These are phyloP conservation scores for Mastacembelus armatus DNA, from an alignment of 2,797 vertebrate species.

Conservation along the genomic window DNA sequence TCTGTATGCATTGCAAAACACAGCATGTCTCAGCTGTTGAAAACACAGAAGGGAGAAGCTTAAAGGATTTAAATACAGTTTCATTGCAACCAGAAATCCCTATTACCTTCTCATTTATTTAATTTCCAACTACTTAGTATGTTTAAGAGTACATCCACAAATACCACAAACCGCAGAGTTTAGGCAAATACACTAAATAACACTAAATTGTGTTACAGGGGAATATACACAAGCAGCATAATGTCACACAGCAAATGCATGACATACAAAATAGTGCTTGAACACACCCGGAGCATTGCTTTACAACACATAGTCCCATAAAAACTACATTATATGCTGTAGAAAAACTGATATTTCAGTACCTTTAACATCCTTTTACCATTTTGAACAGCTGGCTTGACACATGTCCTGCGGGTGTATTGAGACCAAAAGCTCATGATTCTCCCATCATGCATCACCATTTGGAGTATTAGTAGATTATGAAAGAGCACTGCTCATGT, in stretches of 20 bases:
- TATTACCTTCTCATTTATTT: too few species aligned
- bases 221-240: neutral
- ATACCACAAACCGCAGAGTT: too few species aligned
- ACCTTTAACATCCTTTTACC: too few species aligned
- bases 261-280: neutral
- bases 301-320: neutral
- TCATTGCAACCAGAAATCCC: too few species aligned
- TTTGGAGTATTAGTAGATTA: neutral
- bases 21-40: slow-evolving; percentile 19
- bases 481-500: neutral
- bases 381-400: too few species aligned
- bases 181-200: slow-evolving; percentile 19
- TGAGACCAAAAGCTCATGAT: too few species aligned
- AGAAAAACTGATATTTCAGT: too few species aligned
- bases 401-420: too few species aligned
- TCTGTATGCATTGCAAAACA: slow-evolving; percentile 11
- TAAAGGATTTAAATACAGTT: slow-evolving; percentile 16
- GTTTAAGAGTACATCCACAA: too few species aligned
- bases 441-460: neutral
- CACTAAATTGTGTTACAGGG: too few species aligned
- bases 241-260: slow-evolving; percentile 1
- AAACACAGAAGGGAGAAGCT: slow-evolving; percentile 11
- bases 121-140: too few species aligned
- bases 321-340: too few species aligned
- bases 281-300: slow-evolving; percentile 2